Evolutionary conservation across 2,797 vertebrate genomes (phyloP).

Genomic region (Enteromius thamalakanensis): DNA sequence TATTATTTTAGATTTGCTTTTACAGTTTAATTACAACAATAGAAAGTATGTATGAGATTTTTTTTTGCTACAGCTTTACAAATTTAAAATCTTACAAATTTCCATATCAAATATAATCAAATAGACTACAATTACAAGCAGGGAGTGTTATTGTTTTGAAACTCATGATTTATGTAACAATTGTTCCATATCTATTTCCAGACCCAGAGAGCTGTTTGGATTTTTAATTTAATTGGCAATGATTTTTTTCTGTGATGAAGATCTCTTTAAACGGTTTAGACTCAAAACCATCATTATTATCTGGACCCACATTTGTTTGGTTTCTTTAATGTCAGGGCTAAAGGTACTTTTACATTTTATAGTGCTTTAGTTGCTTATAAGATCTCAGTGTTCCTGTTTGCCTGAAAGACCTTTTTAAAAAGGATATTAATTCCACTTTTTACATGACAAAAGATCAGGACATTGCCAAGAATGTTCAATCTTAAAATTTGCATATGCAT

Average conservation of each 20-base stretch:
- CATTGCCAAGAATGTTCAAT: background rate
- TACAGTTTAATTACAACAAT: background rate
- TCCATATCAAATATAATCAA: background rate
- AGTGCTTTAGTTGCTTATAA: background rate
- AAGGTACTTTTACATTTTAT: background rate
- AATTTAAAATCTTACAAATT: background rate
- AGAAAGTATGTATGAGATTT: background rate
- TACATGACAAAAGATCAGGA: background rate
- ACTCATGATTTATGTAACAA: background rate
- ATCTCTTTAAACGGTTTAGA: background rate
- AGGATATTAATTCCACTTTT: background rate
- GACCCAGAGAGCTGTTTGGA: background rate
- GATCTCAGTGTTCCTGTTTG: background rate
- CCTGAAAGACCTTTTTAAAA: background rate
- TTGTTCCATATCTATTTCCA: background rate
- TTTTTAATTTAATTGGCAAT: background rate
- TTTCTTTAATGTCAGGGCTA: background rate
- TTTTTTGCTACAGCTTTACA: background rate
- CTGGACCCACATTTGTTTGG: background rate
- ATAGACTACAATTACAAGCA: background rate
- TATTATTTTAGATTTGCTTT: background rate
- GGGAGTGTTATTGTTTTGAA: background rate
- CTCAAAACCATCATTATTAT: background rate
- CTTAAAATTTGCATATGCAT: constrained; percentile 8
- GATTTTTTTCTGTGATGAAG: background rate